These are phyloP conservation scores for Homarus gammarus DNA, from an alignment of 2,888 invertebrate genomes.

Conservation along the genomic window DNA sequence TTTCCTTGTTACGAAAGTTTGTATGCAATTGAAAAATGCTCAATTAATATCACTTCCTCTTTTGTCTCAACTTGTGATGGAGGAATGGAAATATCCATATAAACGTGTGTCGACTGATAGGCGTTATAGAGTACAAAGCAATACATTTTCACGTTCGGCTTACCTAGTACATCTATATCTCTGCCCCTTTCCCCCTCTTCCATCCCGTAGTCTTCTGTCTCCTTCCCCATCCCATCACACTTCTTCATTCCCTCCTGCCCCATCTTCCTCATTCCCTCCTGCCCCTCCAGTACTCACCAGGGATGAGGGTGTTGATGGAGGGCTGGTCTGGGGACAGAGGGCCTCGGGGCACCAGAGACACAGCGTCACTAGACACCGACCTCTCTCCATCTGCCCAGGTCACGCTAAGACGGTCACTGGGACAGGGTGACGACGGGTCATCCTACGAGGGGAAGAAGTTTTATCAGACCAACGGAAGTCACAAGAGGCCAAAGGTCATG, in stretches of 20 bases:
- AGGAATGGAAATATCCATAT: too few relatives aligned
- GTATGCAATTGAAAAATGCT: too few relatives aligned
- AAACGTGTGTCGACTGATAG: too few relatives aligned
- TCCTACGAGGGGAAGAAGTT: constrained; percentile 77
- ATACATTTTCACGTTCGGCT: too few relatives aligned
- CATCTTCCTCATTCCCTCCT: background rate
- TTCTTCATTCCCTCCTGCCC: background rate
- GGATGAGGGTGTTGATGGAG: constrained; percentile 54
- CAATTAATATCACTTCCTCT: too few relatives aligned
- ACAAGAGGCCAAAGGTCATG: background rate
- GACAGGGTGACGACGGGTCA: constrained; percentile 85
- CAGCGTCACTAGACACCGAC: constrained; percentile 84
- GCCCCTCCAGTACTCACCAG: constrained; percentile 40
- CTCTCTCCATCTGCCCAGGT: constrained; percentile 83
- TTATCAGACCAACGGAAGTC: background rate
- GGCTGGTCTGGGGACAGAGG: constrained; percentile 45
- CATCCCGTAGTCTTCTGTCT: background rate
- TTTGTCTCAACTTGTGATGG: too few relatives aligned
- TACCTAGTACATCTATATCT: too few relatives aligned
- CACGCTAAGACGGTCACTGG: constrained; percentile 86
- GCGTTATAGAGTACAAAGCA: too few relatives aligned
- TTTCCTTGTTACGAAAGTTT: too few relatives aligned
- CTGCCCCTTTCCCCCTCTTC: too few relatives aligned
- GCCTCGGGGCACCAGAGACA: constrained; percentile 83
- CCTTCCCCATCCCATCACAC: background rate